Evolutionary conservation across 2,888 invertebrate genomes (phyloP), one percentile per base, ranked within the genome.

Genomic region (Eumacrocentrus americanus): DNA sequence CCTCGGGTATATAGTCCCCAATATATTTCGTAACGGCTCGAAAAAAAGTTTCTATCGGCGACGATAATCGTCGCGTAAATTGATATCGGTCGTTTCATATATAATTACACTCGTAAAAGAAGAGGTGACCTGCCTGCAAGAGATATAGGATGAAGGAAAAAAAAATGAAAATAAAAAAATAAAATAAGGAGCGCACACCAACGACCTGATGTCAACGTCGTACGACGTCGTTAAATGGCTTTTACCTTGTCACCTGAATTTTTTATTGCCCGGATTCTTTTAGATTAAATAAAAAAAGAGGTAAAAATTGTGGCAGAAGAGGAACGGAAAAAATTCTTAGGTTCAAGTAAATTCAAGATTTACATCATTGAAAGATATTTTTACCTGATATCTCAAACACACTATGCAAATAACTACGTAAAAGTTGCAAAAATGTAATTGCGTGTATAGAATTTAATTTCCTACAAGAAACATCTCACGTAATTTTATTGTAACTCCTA

Each of bases 211-310:
- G 40, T 22, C 46, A 23, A 40, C 61, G 46, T 46, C 59, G 51
- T 56, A 55, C 55, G 50, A 52, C 46, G 67, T 69, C 70, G 69
- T 70, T 70, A 70, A 70, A 67, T 58, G 22, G 38, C 51, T 50
- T 65, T 63, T 64, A 58, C 57, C 63, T 64, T 62, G 67, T 69
- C 63, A 64, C 58, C 46, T 25, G 50, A 62, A 65, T 62, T 63
- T 62, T 70, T 69, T 66, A 67, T 58, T 56, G 60, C 53, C 53
- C 11, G 2, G 14, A 16, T n/a, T 9, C 12, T 20, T 51, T 11
- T 20, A 51, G 35, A 51, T 51, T 51, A 18, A 35, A 20, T 9
- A 48, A 44, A 44, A 48, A 34, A 18, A 2, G 9, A 29, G 34
- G 14, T 9, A 9, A 48, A 34, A 34, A 22, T 12, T 4, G 20